Evolutionary conservation across 2,797 vertebrate genomes (phyloP).

Genomic region (Etheostoma perlongum): DNA sequence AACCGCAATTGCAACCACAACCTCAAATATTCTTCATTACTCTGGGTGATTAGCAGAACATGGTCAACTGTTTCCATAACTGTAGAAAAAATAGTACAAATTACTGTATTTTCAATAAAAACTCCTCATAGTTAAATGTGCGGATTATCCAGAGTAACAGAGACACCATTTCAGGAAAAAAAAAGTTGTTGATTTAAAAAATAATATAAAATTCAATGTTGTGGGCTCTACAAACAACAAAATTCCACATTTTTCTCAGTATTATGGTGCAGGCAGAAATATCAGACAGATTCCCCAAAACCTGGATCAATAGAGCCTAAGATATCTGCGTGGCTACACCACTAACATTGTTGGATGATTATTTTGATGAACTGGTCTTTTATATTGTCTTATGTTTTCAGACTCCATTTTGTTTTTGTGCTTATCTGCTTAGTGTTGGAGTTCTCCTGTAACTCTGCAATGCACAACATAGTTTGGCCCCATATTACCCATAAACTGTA

Average conservation of each 20-base stretch:
- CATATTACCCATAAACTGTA: slow-evolving; percentile 41
- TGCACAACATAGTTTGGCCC: slow-evolving; percentile 35
- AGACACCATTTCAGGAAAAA: background rate
- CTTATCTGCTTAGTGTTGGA: slow-evolving; percentile 38
- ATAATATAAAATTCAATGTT: background rate
- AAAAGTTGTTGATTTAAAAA: background rate
- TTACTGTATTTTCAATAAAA: background rate
- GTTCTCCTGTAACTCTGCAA: slow-evolving; percentile 37
- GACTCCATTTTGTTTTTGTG: slow-evolving; percentile 68
- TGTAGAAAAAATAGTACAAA: background rate
- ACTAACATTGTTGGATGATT: background rate
- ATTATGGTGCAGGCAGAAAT: background rate
- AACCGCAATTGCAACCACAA: background rate
- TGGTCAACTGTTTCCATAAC: background rate
- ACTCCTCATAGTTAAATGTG: background rate
- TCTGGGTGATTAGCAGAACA: background rate
- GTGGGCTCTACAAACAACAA: background rate
- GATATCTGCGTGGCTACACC: background rate
- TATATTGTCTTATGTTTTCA: slow-evolving; percentile 26
- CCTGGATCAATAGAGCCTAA: background rate
- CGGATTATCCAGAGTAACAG: background rate
- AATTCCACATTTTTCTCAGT: background rate
- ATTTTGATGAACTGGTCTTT: background rate
- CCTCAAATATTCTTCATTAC: background rate
- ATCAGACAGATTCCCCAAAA: background rate